Evolutionary conservation across 2,113 vertebrate genomes (phyloP).

Genomic region (Cephalopterus ornatus): DNA sequence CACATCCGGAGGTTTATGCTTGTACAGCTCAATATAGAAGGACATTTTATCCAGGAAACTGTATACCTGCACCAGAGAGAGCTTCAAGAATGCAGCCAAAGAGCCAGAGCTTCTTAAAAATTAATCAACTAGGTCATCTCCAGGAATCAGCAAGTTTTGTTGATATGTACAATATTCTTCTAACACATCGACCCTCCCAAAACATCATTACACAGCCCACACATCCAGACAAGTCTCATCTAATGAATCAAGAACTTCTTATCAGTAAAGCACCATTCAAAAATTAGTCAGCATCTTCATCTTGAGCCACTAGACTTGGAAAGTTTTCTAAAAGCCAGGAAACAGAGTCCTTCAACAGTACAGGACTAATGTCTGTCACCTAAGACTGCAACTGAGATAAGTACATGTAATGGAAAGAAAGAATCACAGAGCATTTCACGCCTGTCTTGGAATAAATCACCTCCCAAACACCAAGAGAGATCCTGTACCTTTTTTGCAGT

Average conservation of each 20-base stretch:
- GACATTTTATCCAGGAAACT: constrained; percentile 97
- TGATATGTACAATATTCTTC: background rate
- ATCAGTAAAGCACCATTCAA: background rate
- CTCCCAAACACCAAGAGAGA: background rate
- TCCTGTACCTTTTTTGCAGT: constrained; percentile 90
- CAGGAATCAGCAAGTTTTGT: background rate
- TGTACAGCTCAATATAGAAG: constrained; percentile 92
- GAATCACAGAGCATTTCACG: background rate
- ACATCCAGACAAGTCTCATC: background rate
- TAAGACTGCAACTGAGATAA: background rate
- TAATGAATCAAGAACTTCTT: background rate
- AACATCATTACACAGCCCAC: background rate
- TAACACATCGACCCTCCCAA: background rate
- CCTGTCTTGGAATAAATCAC: background rate
- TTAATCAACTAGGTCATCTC: background rate
- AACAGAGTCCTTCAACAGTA: background rate
- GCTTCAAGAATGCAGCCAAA: background rate
- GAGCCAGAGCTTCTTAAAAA: background rate
- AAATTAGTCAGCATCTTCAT: background rate
- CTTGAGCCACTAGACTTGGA: background rate
- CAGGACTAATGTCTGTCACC: background rate
- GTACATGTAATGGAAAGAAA: background rate
- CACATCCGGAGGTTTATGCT: constrained; percentile 89
- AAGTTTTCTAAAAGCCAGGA: background rate
- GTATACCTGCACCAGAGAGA: constrained; percentile 82